Base-by-base conservation (phyloP, 2,888 invertebrate species). In the Eretmocerus hayati region DNA sequence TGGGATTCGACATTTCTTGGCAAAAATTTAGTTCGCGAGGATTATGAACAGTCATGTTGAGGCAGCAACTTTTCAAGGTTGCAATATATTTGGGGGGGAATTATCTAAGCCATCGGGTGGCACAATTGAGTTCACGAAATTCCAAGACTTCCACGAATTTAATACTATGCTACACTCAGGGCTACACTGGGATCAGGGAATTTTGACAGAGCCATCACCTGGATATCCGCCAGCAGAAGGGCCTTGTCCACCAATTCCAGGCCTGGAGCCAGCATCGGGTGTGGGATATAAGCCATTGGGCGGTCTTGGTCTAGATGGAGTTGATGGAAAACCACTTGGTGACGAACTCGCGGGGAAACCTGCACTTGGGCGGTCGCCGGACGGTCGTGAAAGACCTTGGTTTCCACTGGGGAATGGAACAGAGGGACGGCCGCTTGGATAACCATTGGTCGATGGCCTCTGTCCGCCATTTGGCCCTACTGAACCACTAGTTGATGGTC, bases 401-500 rank as follows among this genome's bases (percentile, higher is more conserved):
- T 61, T 48, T 38, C 44, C 65, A 48, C 26, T 54, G 52, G 35
- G 59, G 47, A 63, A 57, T 45, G 62, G 56, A 52, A 57, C 39
- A 41, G 62, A 49, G 22, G 64, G 58, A 8, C 59, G 56, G 38
- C 56, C 59, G 5, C 59, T 56, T 2, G 65, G 64, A 51, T 62
- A 62, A n/a, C 65, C 64, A 20, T 53, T 50, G 23, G 22, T 63
- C n/a, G 66, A 64, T 21, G 69, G 64, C 8, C 58, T 59, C 50
- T 58, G 64, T 44, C 62, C 61, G 41, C 61, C 56, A 39, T 53
- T 49, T 49, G 64, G 64, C 18, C 62, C 59, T 43, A 57, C 54
- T 32, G 59, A 48, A 47, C 61, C 59, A 26, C 51, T 53, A 39
- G 53, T 47, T 30, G 58, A 50, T 56, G 56, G 62, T 54, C 62